Base-by-base conservation (phyloP, 1,140 invertebrate genomes). In the Sipha flava region DNA sequence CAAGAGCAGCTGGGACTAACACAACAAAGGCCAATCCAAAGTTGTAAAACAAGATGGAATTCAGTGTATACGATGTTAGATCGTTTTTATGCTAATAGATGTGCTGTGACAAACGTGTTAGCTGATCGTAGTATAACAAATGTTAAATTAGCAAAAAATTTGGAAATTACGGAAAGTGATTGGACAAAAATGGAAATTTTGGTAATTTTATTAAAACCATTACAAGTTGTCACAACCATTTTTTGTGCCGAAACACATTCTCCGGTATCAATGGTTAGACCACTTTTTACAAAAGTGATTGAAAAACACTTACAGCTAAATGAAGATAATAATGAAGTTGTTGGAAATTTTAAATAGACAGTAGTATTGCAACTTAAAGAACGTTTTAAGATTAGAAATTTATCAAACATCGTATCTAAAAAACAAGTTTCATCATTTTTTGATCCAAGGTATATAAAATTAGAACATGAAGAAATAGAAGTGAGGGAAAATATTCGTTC, bases 31-130 rank as follows among this genome's bases (percentile, higher is more conserved):
- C 12, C 43, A 43, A 66, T 66, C 21, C 37, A 66, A 66, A 66
- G 64, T 29, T 57, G 52, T 54, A 54, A 54, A 79, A 81, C 73
- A 0, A 52, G 64, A 3, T 81, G 73, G 80, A 77, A 80, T 77
- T 57, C 45, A 2, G 49, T 72, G 12, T 80, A 57, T 59, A 54
- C 59, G 70, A 80, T 80, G 72, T 47, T 80, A 21, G 52, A 77
- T 49, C 68, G 72, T 54, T 31, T 80, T 45, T 31, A 72, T 23
- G 21, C 34, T n/a, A 54, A 72, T 52, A 80, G 52, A 40, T 64
- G 70, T 18, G 21, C 70, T 18, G 14, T 79, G 10, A 21, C n/a
- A 49, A 57, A 72, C 10, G 49, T 40, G 43, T 40, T n/a, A n/a
- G n/a, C n/a, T n/a, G n/a, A n/a, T 64, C 34, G 31, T 40, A 37